phyloP scores from a whole-genome alignment of 2,888 invertebrate genomes.

The Dichetophora obliterata region DNA sequence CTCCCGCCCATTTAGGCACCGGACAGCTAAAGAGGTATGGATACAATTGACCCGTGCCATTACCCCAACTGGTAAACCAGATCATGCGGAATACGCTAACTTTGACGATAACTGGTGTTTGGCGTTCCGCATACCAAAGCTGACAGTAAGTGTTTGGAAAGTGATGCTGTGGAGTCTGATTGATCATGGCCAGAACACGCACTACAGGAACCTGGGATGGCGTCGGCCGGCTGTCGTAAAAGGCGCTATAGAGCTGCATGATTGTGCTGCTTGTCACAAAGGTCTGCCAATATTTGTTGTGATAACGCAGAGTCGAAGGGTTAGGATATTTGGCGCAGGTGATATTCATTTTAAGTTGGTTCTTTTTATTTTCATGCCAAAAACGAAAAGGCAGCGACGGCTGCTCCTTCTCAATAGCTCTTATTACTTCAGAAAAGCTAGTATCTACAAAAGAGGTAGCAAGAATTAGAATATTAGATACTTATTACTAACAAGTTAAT shows the following conservation, averaged over 20 bases:
- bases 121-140: constrained; percentile 86
- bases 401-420: constrained; percentile 79
- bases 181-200: constrained; percentile 87
- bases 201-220: constrained; percentile 78
- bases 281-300: constrained; percentile 94
- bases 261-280: constrained; percentile 82
- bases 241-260: constrained; percentile 89
- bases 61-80: constrained; percentile 92
- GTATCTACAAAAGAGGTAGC: constrained; percentile 12
- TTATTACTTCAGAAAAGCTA: background rate
- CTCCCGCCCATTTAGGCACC: constrained; percentile 74
- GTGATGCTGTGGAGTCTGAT: constrained; percentile 80
- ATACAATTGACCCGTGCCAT: constrained; percentile 85
- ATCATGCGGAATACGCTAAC: constrained; percentile 89
- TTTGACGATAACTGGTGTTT: constrained; percentile 81
- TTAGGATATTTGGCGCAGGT: constrained; percentile 85
- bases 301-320: constrained; percentile 87
- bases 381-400: constrained; percentile 86
- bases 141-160: constrained; percentile 79
- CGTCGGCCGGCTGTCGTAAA: constrained; percentile 82
- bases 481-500: no score
- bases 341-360: constrained; percentile 70
- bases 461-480: no score
- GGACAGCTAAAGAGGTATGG: constrained; percentile 90
- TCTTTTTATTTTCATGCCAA: constrained; percentile 81